phyloP scores from a whole-genome alignment of 1,140 invertebrate species.

The Agrilus planipennis region DNA sequence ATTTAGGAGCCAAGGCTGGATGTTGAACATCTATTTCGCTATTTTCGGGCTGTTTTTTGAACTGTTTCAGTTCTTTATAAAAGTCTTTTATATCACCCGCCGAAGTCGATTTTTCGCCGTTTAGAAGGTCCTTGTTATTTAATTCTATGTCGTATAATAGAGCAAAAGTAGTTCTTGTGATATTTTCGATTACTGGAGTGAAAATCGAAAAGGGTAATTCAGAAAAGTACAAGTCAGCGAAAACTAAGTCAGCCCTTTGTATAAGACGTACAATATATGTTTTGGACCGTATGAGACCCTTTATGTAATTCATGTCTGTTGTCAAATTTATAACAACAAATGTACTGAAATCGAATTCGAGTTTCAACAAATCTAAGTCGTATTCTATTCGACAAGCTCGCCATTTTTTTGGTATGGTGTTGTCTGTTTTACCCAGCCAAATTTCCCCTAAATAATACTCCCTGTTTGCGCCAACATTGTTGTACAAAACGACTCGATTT shows the following conservation, averaged over 20 bases:
- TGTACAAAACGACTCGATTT: too few relatives aligned
- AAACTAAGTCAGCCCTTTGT: constrained; percentile 7
- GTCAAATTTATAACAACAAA: constrained; percentile 11
- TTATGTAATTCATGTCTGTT: constrained; percentile 11
- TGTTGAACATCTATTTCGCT: constrained; percentile 16
- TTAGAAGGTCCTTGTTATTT: too few relatives aligned
- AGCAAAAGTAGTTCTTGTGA: constrained; percentile 18
- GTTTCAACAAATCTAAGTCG: constrained; percentile 7
- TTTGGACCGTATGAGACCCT: constrained; percentile 14
- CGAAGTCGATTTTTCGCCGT: too few relatives aligned
- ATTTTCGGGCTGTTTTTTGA: constrained; percentile 2
- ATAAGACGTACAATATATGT: constrained; percentile 11
- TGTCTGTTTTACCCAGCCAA: constrained; percentile 13
- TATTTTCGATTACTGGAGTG: constrained; percentile 15
- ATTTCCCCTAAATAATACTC: constrained; percentile 12
- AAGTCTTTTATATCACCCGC: constrained; percentile 5
- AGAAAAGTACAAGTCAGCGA: constrained; percentile 15
- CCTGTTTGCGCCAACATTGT: constrained; percentile 1
- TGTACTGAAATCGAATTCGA: constrained; percentile 12
- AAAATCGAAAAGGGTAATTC: constrained; percentile 21
- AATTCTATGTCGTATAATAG: constrained; percentile 15
- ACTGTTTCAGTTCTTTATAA: constrained; percentile 1
- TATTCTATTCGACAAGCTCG: constrained; percentile 11
- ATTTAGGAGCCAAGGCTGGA: constrained; percentile 26
- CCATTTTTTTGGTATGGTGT: constrained; percentile 14